Evolutionary conservation across 2,797 vertebrate species (phyloP), one percentile per base, ranked within the genome.

Genomic region (Dromococcyx pavoninus): DNA sequence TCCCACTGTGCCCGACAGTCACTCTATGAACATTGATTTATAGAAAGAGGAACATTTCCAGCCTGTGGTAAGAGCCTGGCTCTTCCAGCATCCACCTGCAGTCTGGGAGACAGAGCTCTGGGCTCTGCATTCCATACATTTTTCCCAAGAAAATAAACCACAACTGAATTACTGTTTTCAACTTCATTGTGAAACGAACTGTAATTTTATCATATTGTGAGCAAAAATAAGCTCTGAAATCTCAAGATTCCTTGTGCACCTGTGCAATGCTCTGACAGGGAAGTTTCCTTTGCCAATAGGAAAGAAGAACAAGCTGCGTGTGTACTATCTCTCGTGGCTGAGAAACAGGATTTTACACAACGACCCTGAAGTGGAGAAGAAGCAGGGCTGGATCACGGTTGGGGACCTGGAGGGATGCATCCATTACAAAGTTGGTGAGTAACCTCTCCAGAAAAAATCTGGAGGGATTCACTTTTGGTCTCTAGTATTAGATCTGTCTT

Each of bases 361-460:
- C 14, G 99, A 99, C 97, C 99, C 99, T 1, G 99, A 99, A 88
- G 99, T 99, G 93, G 99, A 99, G 94, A 99, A 99, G 98, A 99
- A 99, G 71, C 99, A 99, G 96, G 99, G 99, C 17, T 99, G 99
- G 99, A 99, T 99, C 97, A 99, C 99, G 0, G 99, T 99, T 0
- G 99, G 99, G 11, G 99, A 99, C 33, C 97, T 99, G 97, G 99
- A 99, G 97, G 99, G 99, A 92, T 99, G 99, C 75, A 99, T 99
- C 58, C 99, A 99, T 97, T 99, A 99, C 97, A 99, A 99, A 99
- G 99, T 99, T 1, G 99, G 99, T 99, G 97, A 91, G 99, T 97
- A 65, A 56, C 35, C 32, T 53, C 22, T 27, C 44, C 13, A 11
- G 69, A 39, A 33, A 33, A 81, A 81, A n/a, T 28, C 37, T 66